Conservation (phyloP, 2,113 vertebrate species). For the Siniperca knerii region DNA sequence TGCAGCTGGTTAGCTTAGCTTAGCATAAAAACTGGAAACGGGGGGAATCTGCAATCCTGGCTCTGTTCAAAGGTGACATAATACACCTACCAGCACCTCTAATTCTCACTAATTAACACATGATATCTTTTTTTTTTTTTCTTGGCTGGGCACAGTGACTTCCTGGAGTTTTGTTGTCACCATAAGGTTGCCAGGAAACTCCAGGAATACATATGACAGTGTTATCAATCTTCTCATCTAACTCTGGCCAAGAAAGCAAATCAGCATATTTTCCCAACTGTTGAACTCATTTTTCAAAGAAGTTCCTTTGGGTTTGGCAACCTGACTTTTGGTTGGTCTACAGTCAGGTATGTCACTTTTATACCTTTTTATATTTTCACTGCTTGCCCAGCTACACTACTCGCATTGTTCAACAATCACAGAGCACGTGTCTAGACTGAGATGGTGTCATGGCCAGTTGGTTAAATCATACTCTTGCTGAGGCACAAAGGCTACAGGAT, state of each 20-base stretch:
- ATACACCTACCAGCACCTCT: background rate
- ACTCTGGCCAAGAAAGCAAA: background rate
- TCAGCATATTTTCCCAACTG: background rate
- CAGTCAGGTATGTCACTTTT: background rate
- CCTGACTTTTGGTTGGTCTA: background rate
- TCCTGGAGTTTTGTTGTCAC: background rate
- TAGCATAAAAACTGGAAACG: background rate
- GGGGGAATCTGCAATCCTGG: background rate
- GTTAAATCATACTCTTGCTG: slow-evolving; percentile 20
- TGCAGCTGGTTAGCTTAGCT: background rate
- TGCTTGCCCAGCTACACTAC: background rate
- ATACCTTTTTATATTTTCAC: background rate
- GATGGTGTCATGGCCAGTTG: background rate
- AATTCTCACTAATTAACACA: background rate
- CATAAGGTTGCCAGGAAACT: background rate
- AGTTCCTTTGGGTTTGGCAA: background rate
- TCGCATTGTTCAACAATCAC: background rate
- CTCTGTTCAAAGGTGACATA: background rate
- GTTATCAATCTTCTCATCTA: background rate
- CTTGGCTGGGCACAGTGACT: background rate
- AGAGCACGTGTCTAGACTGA: slow-evolving; percentile 8
- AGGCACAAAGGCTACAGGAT: slow-evolving; percentile 28
- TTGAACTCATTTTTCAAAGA: background rate
- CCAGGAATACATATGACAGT: background rate
- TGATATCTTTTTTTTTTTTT: background rate